Percentiles rank a stretch among this genome's conserved stretches.
These are phyloP conservation scores for Etheostoma cragini DNA, from an alignment of 2,113 vertebrate species.

Conservation along the genomic window DNA sequence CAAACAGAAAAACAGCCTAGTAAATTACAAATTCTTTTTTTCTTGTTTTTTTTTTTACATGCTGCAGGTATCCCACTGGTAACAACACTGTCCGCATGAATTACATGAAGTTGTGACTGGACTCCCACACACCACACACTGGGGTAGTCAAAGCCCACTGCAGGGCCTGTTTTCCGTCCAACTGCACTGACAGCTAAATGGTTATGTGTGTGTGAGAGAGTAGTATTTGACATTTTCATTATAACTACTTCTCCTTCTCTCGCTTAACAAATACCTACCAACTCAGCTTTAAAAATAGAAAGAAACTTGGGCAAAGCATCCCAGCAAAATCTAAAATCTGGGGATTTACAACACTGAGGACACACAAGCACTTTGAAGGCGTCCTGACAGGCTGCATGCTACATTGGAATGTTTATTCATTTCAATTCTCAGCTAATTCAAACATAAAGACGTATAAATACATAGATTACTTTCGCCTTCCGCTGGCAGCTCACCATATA, in stretches of 20 bases:
- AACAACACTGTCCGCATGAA: constrained; percentile 15
- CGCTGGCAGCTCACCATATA: constrained; percentile 18
- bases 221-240: constrained; percentile 36
- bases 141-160: constrained; percentile 6
- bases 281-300: constrained; percentile 8
- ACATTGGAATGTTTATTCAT: constrained; percentile 31
- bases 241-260: constrained; percentile 8
- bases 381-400: constrained; percentile 3
- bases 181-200: not conserved
- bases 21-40: no score
- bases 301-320: not conserved
- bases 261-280: constrained; percentile 6
- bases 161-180: constrained; percentile 25
- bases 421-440: constrained; percentile 19
- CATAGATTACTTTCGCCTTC: constrained; percentile 21
- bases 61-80: not conserved
- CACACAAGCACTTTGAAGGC: constrained; percentile 2
- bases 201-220: not conserved
- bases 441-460: constrained; percentile 48
- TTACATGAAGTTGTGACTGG: not conserved
- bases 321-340: not conserved
- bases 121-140: not conserved
- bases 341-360: not conserved
- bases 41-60: no score
- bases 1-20: no score